These are phyloP conservation scores for Trichoplusia ni DNA, from an alignment of 1,140 invertebrate species.

Conservation along the genomic window DNA sequence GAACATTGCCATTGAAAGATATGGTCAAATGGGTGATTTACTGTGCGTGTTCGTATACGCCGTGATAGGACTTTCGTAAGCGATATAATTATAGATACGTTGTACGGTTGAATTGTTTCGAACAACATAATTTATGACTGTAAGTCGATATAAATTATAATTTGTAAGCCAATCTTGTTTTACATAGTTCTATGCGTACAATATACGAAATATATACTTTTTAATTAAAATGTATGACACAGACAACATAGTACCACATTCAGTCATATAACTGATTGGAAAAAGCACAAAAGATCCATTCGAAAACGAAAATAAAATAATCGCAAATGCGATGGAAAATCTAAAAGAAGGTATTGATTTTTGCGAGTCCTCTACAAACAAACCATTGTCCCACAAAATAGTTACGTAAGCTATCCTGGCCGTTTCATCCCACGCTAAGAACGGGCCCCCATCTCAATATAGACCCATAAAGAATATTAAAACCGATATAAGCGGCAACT, in stretches of 20 bases:
- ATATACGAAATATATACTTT: too few relatives aligned
- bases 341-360: conserved; percentile 30
- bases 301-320: too few relatives aligned
- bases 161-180: too few relatives aligned
- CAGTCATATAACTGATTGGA: too few relatives aligned
- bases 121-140: too few relatives aligned
- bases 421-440: conserved; percentile 19
- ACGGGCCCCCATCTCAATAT: conserved; percentile 24
- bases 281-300: too few relatives aligned
- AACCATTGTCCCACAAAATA: conserved; percentile 29
- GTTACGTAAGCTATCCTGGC: conserved; percentile 37
- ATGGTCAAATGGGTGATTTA: conserved; percentile 10
- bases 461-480: conserved; percentile 33
- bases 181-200: too few relatives aligned
- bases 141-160: neutral
- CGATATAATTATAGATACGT: neutral
- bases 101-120: too few relatives aligned
- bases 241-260: too few relatives aligned
- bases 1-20: conserved; percentile 17
- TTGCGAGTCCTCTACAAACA: neutral
- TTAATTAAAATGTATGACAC: too few relatives aligned
- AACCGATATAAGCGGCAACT: conserved; percentile 23
- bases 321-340: too few relatives aligned
- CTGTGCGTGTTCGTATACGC: neutral
- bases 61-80: conserved; percentile 4